Evolutionary conservation across 1,140 invertebrate genomes (phyloP).

Genomic region (Whitmania pigra): DNA sequence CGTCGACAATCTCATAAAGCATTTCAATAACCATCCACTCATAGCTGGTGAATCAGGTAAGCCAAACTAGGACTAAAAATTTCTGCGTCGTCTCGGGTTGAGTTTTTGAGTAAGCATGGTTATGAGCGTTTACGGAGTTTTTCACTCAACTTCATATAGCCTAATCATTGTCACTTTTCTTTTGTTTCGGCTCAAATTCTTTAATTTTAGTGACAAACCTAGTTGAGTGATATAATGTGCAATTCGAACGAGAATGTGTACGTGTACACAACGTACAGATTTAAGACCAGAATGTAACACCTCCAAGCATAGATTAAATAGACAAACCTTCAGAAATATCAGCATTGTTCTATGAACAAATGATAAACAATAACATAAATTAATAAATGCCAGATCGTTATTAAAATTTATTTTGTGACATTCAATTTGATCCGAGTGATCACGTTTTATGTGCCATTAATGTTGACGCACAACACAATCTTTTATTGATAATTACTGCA

Average conservation of each 20-base stretch:
- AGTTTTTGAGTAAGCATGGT: background rate
- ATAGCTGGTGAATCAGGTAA: conserved; percentile 35
- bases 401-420: background rate
- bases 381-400: background rate
- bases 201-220: too few species aligned
- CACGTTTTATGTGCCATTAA: too few species aligned
- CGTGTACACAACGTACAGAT: too few species aligned
- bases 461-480: background rate
- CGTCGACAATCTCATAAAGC: conserved; percentile 31
- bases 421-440: too few species aligned
- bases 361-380: background rate
- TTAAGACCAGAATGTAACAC: background rate
- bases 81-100: background rate
- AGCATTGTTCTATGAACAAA: background rate
- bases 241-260: too few species aligned
- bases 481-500: background rate
- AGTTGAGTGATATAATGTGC: too few species aligned
- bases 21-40: conserved; percentile 36
- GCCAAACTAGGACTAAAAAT: background rate
- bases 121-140: too few species aligned
- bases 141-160: background rate
- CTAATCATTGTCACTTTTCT: too few species aligned
- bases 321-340: background rate
- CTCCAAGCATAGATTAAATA: background rate
- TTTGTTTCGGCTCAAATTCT: too few species aligned